Base-by-base conservation (phyloP, 2,888 invertebrate genomes). In the Epicampocera succincta region DNA sequence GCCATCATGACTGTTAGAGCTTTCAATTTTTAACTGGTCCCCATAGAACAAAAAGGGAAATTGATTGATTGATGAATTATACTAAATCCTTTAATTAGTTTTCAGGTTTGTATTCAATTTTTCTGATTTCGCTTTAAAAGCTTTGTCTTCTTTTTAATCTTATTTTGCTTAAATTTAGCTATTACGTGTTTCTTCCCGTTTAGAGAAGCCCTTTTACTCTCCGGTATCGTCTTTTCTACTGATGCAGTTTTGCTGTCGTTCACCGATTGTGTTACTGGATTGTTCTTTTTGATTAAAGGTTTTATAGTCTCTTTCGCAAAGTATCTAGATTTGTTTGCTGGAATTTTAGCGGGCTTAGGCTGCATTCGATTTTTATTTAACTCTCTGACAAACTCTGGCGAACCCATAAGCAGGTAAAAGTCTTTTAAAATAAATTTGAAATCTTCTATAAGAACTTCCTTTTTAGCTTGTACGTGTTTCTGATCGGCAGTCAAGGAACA, bases 381-480 rank as follows among this genome's bases (percentile, higher is more conserved):
- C 48, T 75, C 21, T 19, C 56, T 56, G 15, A 83, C 58, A 58
- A 54, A 85, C 3, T 88, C 86, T 0, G 85, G 84, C 0, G 89
- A 86, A n/a, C 84, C 86, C 48, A 90, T 84, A 2, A 87, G 86
- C 54, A 87, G 56, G 80, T 87, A 90, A n/a, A 89, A 87, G 77
- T 89, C 91, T 52, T 89, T 87, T 1, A 90, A 86, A 25, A 90
- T 84, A 29, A 90, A 83, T 81, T 90, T 90, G 58, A 91, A 89
- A 75, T 91, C 91, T 76, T 90, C 89, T 19, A 91, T 76, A 42
- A 91, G 82, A 6, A 86, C 86, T 63, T 88, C 87, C 38, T 86
- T 85, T 21, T 87, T 85, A 21, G 88, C 88, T 73, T 87, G 87
- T 0, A 91, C 84, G 73, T 86, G 86, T 0, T 84, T 86, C 13